phyloP scores from a whole-genome alignment of 2,113 vertebrate species.

The Sigmodon hispidus region DNA sequence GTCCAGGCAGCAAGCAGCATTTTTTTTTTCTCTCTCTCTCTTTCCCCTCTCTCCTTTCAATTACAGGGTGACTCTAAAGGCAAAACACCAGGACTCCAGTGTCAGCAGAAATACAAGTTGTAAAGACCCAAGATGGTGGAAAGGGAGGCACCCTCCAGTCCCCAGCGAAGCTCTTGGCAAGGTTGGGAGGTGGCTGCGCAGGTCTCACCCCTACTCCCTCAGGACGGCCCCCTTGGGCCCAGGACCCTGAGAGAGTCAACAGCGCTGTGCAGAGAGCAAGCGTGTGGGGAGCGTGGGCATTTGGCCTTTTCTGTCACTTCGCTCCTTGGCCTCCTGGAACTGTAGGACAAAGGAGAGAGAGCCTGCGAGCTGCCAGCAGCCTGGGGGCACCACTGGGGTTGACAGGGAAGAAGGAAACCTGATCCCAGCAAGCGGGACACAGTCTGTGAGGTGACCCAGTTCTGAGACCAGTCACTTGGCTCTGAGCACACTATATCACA shows the following conservation, averaged over 20 bases:
- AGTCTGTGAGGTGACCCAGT: slow-evolving; percentile 62
- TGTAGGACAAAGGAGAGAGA: slow-evolving; percentile 32
- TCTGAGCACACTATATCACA: not conserved
- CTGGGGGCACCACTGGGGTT: slow-evolving; percentile 28
- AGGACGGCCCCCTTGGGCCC: not conserved
- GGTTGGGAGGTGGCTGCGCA: slow-evolving; percentile 22
- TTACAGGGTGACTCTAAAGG: slow-evolving; percentile 16
- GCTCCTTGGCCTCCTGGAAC: slow-evolving; percentile 14
- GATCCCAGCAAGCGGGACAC: slow-evolving; percentile 20
- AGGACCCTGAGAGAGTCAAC: not conserved
- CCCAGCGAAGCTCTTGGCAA: slow-evolving; percentile 32
- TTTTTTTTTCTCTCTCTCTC: not conserved
- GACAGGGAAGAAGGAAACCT: slow-evolving; percentile 49
- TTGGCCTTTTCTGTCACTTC: not conserved
- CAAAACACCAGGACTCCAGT: not conserved
- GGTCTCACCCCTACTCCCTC: slow-evolving; percentile 57
- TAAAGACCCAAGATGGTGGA: not conserved
- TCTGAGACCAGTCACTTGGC: slow-evolving; percentile 20
- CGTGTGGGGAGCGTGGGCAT: not conserved
- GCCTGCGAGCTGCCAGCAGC: slow-evolving; percentile 43
- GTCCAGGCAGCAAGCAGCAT: not conserved
- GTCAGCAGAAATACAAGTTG: slow-evolving; percentile 60
- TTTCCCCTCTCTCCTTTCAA: too few relatives aligned
- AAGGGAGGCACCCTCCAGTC: not conserved
- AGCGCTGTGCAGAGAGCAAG: rapidly evolving